These are phyloP conservation scores for Hypomecis atomaria DNA, from an alignment of 2,888 invertebrate species.

Conservation along the genomic window DNA sequence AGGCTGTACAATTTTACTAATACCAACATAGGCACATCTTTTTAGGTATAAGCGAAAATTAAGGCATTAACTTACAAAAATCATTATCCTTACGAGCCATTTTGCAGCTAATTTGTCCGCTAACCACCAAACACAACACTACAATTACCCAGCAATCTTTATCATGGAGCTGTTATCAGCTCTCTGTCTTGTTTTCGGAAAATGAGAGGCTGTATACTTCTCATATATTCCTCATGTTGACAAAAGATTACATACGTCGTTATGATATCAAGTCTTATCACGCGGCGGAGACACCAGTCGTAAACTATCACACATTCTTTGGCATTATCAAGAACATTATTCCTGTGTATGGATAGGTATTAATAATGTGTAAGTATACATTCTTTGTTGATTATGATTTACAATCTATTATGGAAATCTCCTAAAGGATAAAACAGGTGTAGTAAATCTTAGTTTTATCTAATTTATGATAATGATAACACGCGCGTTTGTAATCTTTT, in stretches of 20 bases:
- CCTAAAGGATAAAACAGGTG: no score
- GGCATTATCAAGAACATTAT: conserved; percentile 11
- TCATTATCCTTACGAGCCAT: conserved; percentile 63
- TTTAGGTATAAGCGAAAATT: background rate
- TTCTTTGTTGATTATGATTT: conserved; percentile 4
- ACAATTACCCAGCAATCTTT: conserved; percentile 40
- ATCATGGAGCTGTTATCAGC: conserved; percentile 41
- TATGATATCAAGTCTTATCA: conserved; percentile 66
- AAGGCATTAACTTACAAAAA: conserved; percentile 68
- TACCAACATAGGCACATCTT: no score
- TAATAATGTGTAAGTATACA: background rate
- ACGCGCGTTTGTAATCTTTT: no score
- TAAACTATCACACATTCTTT: conserved; percentile 29
- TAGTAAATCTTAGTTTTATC: no score
- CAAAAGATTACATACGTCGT: conserved; percentile 69
- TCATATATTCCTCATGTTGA: conserved; percentile 70
- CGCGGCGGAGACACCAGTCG: conserved; percentile 51
- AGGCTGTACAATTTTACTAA: no score
- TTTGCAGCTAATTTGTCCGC: conserved; percentile 6
- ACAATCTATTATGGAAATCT: background rate
- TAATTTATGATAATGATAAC: no score
- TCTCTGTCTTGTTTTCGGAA: conserved; percentile 56
- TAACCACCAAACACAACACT: conserved; percentile 18
- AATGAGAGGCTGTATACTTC: conserved; percentile 58
- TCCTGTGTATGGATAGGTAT: background rate